Evolutionary conservation across 1,140 invertebrate genomes (phyloP).

Genomic region (Trichonephila inaurata): DNA sequence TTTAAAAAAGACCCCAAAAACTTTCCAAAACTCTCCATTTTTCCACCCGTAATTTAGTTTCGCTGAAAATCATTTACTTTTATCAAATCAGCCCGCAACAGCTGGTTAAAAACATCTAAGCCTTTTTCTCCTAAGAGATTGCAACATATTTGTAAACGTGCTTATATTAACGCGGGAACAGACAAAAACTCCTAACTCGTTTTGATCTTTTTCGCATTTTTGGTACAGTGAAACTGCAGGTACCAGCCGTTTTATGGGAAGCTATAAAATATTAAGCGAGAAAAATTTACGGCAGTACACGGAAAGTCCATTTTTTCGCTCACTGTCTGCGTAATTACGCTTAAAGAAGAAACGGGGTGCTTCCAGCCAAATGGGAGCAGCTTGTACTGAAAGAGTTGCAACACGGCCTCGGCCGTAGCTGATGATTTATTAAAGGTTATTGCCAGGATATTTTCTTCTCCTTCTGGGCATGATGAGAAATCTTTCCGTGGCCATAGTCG

Average conservation of each 20-base stretch:
- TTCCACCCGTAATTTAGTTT: not conserved
- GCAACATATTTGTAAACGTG: conserved; percentile 27
- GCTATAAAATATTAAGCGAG: conserved; percentile 71
- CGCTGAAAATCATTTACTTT: not conserved
- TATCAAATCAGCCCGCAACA: conserved; percentile 11
- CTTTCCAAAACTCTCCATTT: not conserved
- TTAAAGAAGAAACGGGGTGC: conserved; percentile 22
- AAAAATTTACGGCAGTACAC: conserved; percentile 65
- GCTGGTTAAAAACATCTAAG: not conserved
- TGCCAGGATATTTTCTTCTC: conserved; percentile 3
- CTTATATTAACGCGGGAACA: conserved; percentile 25
- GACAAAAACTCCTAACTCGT: conserved; percentile 17
- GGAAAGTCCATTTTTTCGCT: conserved; percentile 66
- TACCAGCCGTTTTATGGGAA: conserved; percentile 51
- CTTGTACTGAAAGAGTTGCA: conserved; percentile 25
- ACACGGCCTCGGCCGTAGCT: not conserved
- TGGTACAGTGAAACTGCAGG: not conserved
- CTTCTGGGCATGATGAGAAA: not conserved
- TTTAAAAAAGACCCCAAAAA: not conserved
- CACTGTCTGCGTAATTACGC: conserved; percentile 44
- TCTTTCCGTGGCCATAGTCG: not conserved
- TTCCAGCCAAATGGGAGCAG: conserved; percentile 37
- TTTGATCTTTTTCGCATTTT: conserved; percentile 44
- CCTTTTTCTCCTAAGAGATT: conserved; percentile 16
- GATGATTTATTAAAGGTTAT: conserved; percentile 63